phyloP scores from a whole-genome alignment of 2,888 invertebrate species.

The Caenorhabditis zanzibari region DNA sequence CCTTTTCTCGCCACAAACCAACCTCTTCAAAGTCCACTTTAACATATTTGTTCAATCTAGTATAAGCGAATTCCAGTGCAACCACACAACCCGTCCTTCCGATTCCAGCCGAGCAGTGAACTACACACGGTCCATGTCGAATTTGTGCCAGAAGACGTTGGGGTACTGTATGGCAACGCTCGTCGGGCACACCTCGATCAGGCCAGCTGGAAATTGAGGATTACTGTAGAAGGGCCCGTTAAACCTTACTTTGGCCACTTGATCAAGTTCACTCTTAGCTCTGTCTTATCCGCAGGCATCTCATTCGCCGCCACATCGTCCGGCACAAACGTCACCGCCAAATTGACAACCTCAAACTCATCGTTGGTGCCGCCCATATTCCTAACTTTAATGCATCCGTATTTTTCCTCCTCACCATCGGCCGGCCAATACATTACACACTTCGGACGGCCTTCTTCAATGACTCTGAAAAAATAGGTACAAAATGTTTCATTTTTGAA shows the following conservation, averaged over 20 bases:
- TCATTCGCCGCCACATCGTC: slow-evolving; percentile 45
- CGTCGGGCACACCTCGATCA: slow-evolving; percentile 73
- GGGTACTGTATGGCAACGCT: slow-evolving; percentile 69
- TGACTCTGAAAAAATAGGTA: slow-evolving; percentile 68
- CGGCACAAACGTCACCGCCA: slow-evolving; percentile 53
- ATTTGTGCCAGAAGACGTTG: slow-evolving; percentile 67
- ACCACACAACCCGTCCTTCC: slow-evolving; percentile 75
- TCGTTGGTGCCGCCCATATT: slow-evolving; percentile 67
- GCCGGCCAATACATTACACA: slow-evolving; percentile 75
- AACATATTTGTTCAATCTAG: slow-evolving; percentile 57
- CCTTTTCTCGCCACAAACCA: neutral
- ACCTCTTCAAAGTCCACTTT: slow-evolving; percentile 72
- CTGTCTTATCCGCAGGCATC: slow-evolving; percentile 44
- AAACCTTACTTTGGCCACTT: slow-evolving; percentile 74
- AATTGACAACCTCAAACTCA: slow-evolving; percentile 61
- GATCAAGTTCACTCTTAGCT: slow-evolving; percentile 65
- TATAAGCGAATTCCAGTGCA: slow-evolving; percentile 72
- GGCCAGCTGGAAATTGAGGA: slow-evolving; percentile 74
- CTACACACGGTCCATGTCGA: slow-evolving; percentile 66
- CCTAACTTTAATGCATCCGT: slow-evolving; percentile 59
- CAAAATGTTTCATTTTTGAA: neutral
- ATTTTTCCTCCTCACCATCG: slow-evolving; percentile 52
- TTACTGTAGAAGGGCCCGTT: too few relatives aligned
- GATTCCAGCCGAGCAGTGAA: slow-evolving; percentile 76
- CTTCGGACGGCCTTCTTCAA: slow-evolving; percentile 74